phyloP scores from a whole-genome alignment of 2,797 vertebrate species.

The Epinephelus awoara region DNA sequence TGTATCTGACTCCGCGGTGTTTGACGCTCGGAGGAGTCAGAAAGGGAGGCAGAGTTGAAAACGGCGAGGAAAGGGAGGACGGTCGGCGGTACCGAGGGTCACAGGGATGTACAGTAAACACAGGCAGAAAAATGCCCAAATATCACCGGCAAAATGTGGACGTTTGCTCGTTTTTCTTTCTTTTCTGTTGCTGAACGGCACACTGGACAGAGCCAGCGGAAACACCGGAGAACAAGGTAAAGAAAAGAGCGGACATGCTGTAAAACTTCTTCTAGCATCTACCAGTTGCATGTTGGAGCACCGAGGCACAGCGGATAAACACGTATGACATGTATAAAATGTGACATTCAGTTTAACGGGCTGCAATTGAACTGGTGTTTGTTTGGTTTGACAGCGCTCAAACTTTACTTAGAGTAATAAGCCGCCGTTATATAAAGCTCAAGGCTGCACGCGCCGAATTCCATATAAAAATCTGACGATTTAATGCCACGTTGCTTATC shows the following conservation, averaged over 20 bases:
- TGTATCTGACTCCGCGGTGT: accelerated
- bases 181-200: slow-evolving; percentile 71
- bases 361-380: not conserved
- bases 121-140: slow-evolving; percentile 83
- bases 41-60: slow-evolving; percentile 62
- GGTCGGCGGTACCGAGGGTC: slow-evolving; percentile 70
- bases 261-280: slow-evolving; percentile 54
- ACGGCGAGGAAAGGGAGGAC: slow-evolving; percentile 72
- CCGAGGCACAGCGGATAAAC: not conserved
- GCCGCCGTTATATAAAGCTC: not conserved
- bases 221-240: slow-evolving; percentile 72
- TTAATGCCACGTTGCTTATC: not conserved
- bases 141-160: slow-evolving; percentile 68
- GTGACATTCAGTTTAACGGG: accelerated
- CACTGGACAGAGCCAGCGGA: slow-evolving; percentile 62
- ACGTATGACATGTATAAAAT: not conserved
- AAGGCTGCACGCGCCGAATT: not conserved
- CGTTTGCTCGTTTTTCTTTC: slow-evolving; percentile 63
- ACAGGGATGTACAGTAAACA: slow-evolving; percentile 88
- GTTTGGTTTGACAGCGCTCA: not conserved
- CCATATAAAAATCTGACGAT: slow-evolving; percentile 1
- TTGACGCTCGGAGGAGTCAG: slow-evolving; percentile 19
- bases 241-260: slow-evolving; percentile 10
- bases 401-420: slow-evolving; percentile 34
- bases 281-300: slow-evolving; percentile 70